Conservation (phyloP, 2,888 invertebrate species). For the Chymomyza amoena region DNA sequence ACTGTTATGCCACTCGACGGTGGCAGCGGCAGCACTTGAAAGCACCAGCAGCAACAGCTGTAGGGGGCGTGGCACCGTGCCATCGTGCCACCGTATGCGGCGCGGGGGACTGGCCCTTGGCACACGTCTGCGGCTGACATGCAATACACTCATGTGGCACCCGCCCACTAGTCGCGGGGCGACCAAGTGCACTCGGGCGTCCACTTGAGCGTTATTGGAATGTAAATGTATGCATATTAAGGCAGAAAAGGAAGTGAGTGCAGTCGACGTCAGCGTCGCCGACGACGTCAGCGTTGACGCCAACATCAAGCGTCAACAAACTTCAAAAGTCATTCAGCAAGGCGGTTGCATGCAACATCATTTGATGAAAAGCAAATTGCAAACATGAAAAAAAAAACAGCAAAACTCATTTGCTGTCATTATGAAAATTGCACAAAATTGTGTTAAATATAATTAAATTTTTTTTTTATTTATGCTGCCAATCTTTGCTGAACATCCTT, state of each 20-base stretch:
- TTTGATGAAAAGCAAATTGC: conserved; percentile 14
- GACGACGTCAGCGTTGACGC: conserved; percentile 13
- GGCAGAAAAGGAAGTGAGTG: conserved; percentile 27
- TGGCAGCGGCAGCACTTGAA: conserved; percentile 52
- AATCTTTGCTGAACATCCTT: neutral
- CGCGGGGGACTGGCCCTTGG: conserved; percentile 29
- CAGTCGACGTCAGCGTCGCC: conserved; percentile 17
- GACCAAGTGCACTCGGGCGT: conserved; percentile 64
- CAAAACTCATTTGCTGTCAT: conserved; percentile 24
- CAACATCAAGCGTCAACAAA: conserved; percentile 36
- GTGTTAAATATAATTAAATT: conserved; percentile 71
- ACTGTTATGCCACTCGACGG: conserved; percentile 28
- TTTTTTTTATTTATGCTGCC: conserved; percentile 61
- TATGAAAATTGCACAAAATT: conserved; percentile 32
- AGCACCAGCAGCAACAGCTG: conserved; percentile 45
- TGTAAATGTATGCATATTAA: conserved; percentile 74
- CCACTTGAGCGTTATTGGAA: conserved; percentile 75
- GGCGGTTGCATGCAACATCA: conserved; percentile 3
- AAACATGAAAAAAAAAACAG: conserved; percentile 25
- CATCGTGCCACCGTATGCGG: conserved; percentile 4
- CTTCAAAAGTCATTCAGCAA: conserved; percentile 68
- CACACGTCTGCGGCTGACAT: conserved; percentile 59
- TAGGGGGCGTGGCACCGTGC: neutral
- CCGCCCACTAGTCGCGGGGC: conserved; percentile 9
- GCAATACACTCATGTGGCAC: conserved; percentile 48